phyloP scores from a whole-genome alignment of 2,113 vertebrate genomes.

The Peucedramus taeniatus region DNA sequence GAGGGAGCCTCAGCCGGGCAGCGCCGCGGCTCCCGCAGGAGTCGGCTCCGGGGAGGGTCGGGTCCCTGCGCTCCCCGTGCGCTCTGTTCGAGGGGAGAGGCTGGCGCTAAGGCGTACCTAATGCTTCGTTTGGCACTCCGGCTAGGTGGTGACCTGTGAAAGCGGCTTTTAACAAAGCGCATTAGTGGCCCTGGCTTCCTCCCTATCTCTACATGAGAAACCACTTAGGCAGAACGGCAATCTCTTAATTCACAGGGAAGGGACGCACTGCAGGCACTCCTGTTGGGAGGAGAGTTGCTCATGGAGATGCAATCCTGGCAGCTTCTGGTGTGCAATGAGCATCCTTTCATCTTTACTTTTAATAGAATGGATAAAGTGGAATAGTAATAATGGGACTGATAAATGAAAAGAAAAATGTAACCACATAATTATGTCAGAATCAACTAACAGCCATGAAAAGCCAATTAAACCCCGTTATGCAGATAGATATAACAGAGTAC shows the following conservation, averaged over 20 bases:
- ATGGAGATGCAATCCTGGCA: background rate
- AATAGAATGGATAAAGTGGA: background rate
- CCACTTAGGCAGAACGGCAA: background rate
- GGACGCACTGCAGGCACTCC: background rate
- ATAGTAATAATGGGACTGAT: constrained; percentile 8
- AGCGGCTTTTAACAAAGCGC: background rate
- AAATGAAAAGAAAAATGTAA: constrained; percentile 42
- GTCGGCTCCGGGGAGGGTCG: accelerated
- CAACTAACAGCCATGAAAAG: constrained; percentile 41
- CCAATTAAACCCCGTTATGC: constrained; percentile 37
- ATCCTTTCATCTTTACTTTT: background rate
- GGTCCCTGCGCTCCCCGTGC: accelerated
- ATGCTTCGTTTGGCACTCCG: background rate
- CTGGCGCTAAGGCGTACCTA: background rate
- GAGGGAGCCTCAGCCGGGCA: background rate
- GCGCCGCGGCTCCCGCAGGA: accelerated
- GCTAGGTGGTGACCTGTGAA: background rate
- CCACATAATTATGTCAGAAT: constrained; percentile 52
- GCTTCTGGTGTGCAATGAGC: background rate
- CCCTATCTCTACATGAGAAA: accelerated
- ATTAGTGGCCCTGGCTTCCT: background rate
- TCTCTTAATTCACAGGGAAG: background rate
- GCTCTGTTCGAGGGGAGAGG: accelerated
- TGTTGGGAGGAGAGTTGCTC: background rate
- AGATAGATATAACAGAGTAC: constrained; percentile 38